Evolutionary conservation across 2,888 invertebrate genomes (phyloP).

Genomic region (Acrobasis suavella): DNA sequence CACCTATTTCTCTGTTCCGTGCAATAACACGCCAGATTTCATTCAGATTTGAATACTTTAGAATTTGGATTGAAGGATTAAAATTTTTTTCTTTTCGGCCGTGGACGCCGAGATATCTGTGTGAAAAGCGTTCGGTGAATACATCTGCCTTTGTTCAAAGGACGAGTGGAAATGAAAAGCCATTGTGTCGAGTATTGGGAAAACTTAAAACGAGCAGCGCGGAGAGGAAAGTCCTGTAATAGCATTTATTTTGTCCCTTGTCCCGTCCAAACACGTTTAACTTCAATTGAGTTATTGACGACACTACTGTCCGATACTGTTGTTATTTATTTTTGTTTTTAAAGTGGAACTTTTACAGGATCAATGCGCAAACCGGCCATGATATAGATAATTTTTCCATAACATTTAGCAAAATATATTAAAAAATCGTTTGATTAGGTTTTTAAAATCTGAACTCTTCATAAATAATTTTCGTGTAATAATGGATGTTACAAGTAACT

Average conservation of each 20-base stretch:
- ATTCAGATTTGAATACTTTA: neutral
- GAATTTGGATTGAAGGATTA: neutral
- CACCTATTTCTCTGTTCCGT: too few species aligned
- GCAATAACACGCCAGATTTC: neutral
- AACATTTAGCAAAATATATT: too few species aligned
- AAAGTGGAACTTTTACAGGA: too few species aligned
- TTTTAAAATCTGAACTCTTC: too few species aligned
- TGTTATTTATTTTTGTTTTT: too few species aligned
- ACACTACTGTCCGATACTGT: neutral
- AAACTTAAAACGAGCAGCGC: slow-evolving; percentile 7
- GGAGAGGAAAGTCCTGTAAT: slow-evolving; percentile 2
- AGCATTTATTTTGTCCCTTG: slow-evolving; percentile 1
- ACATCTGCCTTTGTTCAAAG: slow-evolving; percentile 4
- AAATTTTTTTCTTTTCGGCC: slow-evolving; percentile 7
- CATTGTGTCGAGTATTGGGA: slow-evolving; percentile 29
- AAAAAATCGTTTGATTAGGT: too few species aligned
- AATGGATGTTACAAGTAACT: too few species aligned
- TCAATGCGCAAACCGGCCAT: too few species aligned
- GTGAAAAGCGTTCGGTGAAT: neutral
- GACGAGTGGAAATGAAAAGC: slow-evolving; percentile 29
- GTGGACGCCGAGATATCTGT: neutral
- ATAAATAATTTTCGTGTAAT: too few species aligned
- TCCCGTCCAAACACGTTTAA: slow-evolving; percentile 1
- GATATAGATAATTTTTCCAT: too few species aligned
- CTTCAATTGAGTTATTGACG: neutral